Conservation (phyloP, 2,888 invertebrate genomes). For the Lampropteryx suffumata region DNA sequence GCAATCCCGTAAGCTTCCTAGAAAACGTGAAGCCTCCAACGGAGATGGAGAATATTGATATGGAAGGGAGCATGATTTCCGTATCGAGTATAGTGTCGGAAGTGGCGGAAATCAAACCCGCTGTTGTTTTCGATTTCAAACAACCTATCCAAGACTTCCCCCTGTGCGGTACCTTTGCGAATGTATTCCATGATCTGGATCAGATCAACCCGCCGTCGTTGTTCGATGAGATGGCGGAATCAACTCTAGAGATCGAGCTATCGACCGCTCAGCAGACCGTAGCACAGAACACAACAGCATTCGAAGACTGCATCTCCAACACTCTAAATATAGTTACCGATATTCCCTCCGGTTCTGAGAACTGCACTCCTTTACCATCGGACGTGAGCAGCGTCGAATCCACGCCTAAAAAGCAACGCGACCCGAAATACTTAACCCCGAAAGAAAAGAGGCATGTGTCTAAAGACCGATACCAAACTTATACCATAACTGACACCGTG, state of each 20-base stretch:
- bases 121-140: constrained; percentile 82
- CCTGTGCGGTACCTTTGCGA: constrained; percentile 62
- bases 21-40: constrained; percentile 94
- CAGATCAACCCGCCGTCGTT: constrained; percentile 88
- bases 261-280: constrained; percentile 73
- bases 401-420: constrained; percentile 85
- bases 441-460: constrained; percentile 89
- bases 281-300: constrained; percentile 54
- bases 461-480: constrained; percentile 92
- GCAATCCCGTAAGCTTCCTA: constrained; percentile 84
- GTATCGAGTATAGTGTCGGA: constrained; percentile 93
- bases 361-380: constrained; percentile 85
- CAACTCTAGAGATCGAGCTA: constrained; percentile 77
- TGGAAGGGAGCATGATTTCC: constrained; percentile 92
- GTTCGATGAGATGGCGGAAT: constrained; percentile 87
- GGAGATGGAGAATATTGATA: constrained; percentile 89
- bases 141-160: constrained; percentile 81
- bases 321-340: constrained; percentile 83
- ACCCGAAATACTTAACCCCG: constrained; percentile 84
- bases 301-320: constrained; percentile 82
- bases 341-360: constrained; percentile 80
- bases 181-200: constrained; percentile 84
- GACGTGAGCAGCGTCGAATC: constrained; percentile 90
- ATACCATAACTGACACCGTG: constrained; percentile 86
- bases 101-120: constrained; percentile 83